Percentiles rank a stretch among this genome's conserved stretches.
Conservation (phyloP, 2,888 invertebrate genomes). For the Troides oblongomaculatus region DNA sequence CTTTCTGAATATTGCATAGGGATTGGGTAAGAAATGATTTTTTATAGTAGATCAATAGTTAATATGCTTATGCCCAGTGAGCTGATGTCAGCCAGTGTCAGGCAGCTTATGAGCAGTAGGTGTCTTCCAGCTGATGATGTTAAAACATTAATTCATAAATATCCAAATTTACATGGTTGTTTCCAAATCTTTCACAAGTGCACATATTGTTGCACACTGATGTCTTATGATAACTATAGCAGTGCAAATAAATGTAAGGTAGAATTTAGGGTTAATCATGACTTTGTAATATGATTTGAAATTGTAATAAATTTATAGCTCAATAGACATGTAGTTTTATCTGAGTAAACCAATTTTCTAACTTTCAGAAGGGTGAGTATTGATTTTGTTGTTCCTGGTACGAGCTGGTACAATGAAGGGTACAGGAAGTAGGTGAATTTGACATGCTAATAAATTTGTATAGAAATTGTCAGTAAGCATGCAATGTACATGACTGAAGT, state of each 20-base stretch:
- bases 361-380: conserved; percentile 32
- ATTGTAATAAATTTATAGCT: conserved; percentile 40
- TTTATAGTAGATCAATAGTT: background rate
- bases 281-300: conserved; percentile 34
- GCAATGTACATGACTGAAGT: conserved; percentile 7
- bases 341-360: background rate
- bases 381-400: conserved; percentile 34
- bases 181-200: background rate
- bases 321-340: background rate
- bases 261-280: conserved; percentile 13
- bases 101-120: too few relatives aligned
- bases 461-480: conserved; percentile 17
- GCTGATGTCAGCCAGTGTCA: too few relatives aligned
- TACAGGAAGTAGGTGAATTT: conserved; percentile 3
- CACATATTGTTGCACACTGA: conserved; percentile 10
- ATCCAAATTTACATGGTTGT: background rate
- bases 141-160: background rate
- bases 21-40: background rate
- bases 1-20: background rate
- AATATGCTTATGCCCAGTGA: too few relatives aligned
- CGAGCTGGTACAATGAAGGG: conserved; percentile 34
- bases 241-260: conserved; percentile 20
- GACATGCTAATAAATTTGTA: conserved; percentile 19
- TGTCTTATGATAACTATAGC: conserved; percentile 4
- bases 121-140: too few relatives aligned